Evolutionary conservation across 2,797 vertebrate species (phyloP).

Genomic region (Remorina albescens): DNA sequence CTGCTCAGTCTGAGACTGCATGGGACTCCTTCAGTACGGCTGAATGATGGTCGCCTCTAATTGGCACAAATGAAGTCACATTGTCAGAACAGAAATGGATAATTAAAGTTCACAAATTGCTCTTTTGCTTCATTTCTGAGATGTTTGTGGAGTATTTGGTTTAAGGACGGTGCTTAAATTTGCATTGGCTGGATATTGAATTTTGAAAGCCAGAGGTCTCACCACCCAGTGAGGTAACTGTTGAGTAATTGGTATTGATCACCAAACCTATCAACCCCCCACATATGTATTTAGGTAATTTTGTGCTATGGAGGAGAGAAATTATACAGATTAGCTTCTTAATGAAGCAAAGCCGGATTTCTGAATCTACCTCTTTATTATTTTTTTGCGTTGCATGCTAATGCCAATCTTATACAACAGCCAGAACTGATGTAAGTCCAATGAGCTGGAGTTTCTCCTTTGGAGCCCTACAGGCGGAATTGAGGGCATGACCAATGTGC

Average conservation of each 20-base stretch:
- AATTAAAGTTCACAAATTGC: conserved; percentile 34
- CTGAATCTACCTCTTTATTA: conserved; percentile 12
- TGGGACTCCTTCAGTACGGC: conserved; percentile 11
- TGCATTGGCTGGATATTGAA: conserved; percentile 26
- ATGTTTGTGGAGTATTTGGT: conserved; percentile 2
- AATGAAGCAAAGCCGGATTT: conserved; percentile 42
- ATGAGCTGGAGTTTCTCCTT: conserved; percentile 37
- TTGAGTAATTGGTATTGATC: conserved; percentile 68
- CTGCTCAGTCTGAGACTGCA: conserved; percentile 22
- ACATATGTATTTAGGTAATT: conserved; percentile 45
- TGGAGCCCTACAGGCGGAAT: conserved; percentile 6
- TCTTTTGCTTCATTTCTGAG: conserved; percentile 18
- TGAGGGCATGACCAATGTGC: conserved; percentile 29
- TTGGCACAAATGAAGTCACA: conserved; percentile 44
- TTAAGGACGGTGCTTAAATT: not conserved
- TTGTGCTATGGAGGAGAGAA: conserved; percentile 24
- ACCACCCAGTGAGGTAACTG: conserved; percentile 47
- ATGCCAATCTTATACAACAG: not conserved
- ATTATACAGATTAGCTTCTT: conserved; percentile 35
- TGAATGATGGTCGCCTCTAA: conserved; percentile 41
- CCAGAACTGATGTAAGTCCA: conserved; percentile 27
- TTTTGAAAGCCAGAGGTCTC: conserved; percentile 49
- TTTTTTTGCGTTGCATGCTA: conserved; percentile 16
- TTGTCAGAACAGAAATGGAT: conserved; percentile 10
- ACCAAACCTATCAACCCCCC: conserved; percentile 48